Evolutionary conservation across 1,140 invertebrate species (phyloP), one percentile per base, ranked within the genome.

Genomic region (Drosophila novamexicana): DNA sequence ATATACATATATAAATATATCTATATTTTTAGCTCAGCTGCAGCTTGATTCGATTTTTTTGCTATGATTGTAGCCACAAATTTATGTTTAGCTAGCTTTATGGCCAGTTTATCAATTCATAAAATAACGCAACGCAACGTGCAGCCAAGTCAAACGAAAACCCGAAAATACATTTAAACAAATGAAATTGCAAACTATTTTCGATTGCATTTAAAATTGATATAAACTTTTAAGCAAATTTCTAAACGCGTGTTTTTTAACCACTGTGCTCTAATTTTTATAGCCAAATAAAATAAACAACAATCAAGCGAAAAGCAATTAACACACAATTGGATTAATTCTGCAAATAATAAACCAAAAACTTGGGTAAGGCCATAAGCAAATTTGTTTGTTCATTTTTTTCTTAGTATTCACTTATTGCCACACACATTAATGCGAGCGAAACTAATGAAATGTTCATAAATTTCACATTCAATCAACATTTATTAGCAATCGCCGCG

Each of bases 251-350:
- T 71, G 63, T 74, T 39, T 53, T 53, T 22, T 18, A 32, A 50
- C 18, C 53, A 75, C 57, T 77, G 77, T 80, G 81, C 56, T 53
- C 49, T 7, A 37, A 56, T 57, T 50, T 57, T 63, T 59, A 34
- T 52, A 75, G 71, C 50, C 16, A 63, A 57, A 50, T 6, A 58
- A 44, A 39, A 12, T 29, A 44, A 67, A 47, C 9, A 57, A 53
- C 42, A 22, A 16, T 36, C 9, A 42, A 61, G 47, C 14, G 14
- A 66, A 16, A 29, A 53, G 39, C 49, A 6, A 40, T 40, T 45
- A 57, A 36, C 37, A 52, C 14, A 40, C 54, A 54, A 70, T 64
- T 79, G 83, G 83, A 88, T 88, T 88, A 86, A 79, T 71, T 77
- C 76, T 74, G 68, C 40, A 62, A 52, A 47, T 36, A 32, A 44